Base-by-base conservation (phyloP, 1,140 invertebrate genomes). In the Drosophila eugracilis region DNA sequence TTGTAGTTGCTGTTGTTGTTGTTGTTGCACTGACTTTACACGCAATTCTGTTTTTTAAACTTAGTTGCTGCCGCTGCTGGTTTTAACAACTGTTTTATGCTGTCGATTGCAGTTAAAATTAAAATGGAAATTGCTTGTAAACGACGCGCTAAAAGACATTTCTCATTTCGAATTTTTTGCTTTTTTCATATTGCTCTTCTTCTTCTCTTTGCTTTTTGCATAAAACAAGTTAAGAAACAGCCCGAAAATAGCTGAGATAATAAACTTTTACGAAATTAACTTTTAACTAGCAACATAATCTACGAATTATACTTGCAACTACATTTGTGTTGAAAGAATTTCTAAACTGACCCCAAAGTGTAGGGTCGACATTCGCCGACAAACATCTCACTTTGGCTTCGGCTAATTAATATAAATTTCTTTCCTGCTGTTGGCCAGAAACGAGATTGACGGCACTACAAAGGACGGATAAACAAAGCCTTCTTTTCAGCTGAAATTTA, bases 101-200 rank as follows among this genome's bases (percentile, higher is more conserved):
- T 75, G 83, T 71, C 73, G 81, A 85, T 77, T 86, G 81, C 81
- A 81, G 58, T 81, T 81, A 81, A 86, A 86, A 85, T 76, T 62
- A 67, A 78, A 83, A 83, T 83, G 78, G 69, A 80, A 80, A 80
- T 80, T 66, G 58, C 67, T 86, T 76, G 77, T 80, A 86, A 84
- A 60, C 76, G 74, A 86, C 77, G 77, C 78, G 77, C 81, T 88
- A 81, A 81, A 74, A 70, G 74, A 77, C 81, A 75, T 81, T 85
- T 88, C 50, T 34, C 54, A 67, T 75, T 75, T 67, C 50, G 67
- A 70, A 53, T 66, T 59, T 53, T 63, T 58, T 14, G 45, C 28
- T 28, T 78, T 42, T 48, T 22, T 42, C 47, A 15, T 7, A 5
- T 21, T 37, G 47, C 39, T 6, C 24, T 52, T 44, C 41, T 63